A percentile compares a stretch with the other conserved stretches of the same genome.
phyloP scores from a whole-genome alignment of 2,888 invertebrate species.

The Biston betularia region DNA sequence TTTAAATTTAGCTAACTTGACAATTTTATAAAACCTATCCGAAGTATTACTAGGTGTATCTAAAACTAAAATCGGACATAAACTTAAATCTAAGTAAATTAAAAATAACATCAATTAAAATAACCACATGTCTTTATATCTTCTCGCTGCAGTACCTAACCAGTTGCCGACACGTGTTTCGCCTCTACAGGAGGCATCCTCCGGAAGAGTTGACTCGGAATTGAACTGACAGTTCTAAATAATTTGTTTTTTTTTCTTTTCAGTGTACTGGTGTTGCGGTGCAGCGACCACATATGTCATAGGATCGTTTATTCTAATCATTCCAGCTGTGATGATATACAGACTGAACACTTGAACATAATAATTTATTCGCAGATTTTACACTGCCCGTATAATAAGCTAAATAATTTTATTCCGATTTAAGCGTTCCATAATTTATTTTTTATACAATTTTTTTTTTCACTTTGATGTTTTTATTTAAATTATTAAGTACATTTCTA shows the following conservation, averaged over 20 bases:
- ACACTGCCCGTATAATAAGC: slow-evolving; percentile 47
- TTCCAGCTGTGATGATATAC: slow-evolving; percentile 91
- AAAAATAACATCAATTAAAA: no score
- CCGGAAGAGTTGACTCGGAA: no score
- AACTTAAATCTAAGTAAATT: no score
- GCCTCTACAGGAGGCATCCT: no score
- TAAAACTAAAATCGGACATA: no score
- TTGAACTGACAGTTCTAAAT: neutral
- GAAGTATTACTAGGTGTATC: no score
- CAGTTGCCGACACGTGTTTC: no score
- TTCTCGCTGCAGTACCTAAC: no score
- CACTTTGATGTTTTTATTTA: slow-evolving; percentile 22
- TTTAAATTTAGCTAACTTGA: no score
- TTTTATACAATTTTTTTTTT: slow-evolving; percentile 43
- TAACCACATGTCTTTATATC: no score
- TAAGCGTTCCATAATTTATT: slow-evolving; percentile 43
- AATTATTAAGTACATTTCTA: slow-evolving; percentile 9
- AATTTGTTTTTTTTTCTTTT: slow-evolving; percentile 44
- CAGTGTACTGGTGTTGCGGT: slow-evolving; percentile 97
- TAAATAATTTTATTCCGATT: slow-evolving; percentile 47
- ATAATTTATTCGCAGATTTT: slow-evolving; percentile 41
- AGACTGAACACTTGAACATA: slow-evolving; percentile 70
- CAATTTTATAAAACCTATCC: no score
- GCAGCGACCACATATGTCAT: slow-evolving; percentile 92
- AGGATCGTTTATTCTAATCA: slow-evolving; percentile 91